Evolutionary conservation across 2,888 invertebrate genomes (phyloP), one percentile per base, ranked within the genome.

Genomic region (Drosophila nigricruria): DNA sequence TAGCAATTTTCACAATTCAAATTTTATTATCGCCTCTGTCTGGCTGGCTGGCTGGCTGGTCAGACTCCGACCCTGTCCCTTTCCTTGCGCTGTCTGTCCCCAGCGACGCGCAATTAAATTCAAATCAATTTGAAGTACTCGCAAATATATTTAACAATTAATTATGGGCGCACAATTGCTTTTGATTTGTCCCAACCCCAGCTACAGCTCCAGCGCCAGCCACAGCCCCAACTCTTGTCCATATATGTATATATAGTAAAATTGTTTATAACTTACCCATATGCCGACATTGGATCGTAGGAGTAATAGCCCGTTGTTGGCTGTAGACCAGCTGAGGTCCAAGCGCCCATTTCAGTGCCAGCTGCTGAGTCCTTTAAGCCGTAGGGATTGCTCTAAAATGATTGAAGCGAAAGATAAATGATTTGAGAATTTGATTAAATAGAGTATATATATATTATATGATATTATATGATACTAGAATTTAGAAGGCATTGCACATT

Each of bases 231-330:
- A 8, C n/a, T 3, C 36, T 40, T 60, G 14, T 32, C 16, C 25
- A 16, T 3, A 20, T 27, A n/a, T 27, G 5, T 30, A 23, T 34
- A 9, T 23, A 50, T 50, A 16, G 50, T 12, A 5, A 50, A 34
- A 20, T 9, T 16, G 34, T 20, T 8, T 23, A 40, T 5, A 40
- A 49, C 97, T 96, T 95, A 97, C 97, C 97, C 97, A 94, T 97
- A 97, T 92, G 97, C 97, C 79, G 97, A 95, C 93, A 97, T 96
- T 70, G 97, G 97, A 94, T 98, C 97, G 94, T 97, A 98, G 82
- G 97, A 97, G 94, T 97, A 97, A 94, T 97, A 97, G 91, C 97
- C 97, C 77, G 97, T 96, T 80, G 97, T 96, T 92, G 97, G 97
- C 93, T 97, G 97, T 66, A 97, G 94, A 73, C 97, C 97, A 72